These are phyloP conservation scores for Odobenus rosmarus DNA, from an alignment of 2,113 vertebrate genomes.

Conservation along the genomic window DNA sequence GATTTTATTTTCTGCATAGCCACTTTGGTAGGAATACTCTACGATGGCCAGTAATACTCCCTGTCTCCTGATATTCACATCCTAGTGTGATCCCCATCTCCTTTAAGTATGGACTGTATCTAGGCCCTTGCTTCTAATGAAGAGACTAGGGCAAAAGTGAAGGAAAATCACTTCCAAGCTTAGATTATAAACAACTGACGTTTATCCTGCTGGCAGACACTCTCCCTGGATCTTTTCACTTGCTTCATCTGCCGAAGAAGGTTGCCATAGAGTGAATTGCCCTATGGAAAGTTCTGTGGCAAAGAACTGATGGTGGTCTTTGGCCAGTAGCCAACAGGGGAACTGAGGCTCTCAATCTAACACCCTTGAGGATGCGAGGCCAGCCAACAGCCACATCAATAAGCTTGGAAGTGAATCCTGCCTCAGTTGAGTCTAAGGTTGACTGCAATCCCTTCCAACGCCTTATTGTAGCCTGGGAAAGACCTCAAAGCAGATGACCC, in stretches of 20 bases:
- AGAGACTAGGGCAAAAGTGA: background rate
- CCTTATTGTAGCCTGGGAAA: background rate
- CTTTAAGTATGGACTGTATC: background rate
- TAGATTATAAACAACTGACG: background rate
- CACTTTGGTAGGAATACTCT: background rate
- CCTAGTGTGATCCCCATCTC: background rate
- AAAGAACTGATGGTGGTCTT: background rate
- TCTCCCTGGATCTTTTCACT: background rate
- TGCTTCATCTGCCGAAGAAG: background rate
- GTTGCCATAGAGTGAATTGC: background rate
- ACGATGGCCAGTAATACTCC: background rate
- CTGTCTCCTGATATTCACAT: background rate
- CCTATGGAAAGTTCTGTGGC: background rate
- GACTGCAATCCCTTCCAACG: background rate
- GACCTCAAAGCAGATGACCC: background rate
- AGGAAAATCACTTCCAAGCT: background rate
- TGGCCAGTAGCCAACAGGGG: background rate
- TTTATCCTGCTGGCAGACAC: background rate
- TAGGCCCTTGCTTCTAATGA: background rate
- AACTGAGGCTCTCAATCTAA: background rate
- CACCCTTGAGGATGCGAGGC: background rate
- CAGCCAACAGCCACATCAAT: background rate
- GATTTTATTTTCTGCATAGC: background rate
- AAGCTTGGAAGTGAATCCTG: background rate
- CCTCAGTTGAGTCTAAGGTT: background rate